These are phyloP conservation scores for Melinaea menophilus DNA, from an alignment of 2,888 invertebrate genomes.

Conservation along the genomic window DNA sequence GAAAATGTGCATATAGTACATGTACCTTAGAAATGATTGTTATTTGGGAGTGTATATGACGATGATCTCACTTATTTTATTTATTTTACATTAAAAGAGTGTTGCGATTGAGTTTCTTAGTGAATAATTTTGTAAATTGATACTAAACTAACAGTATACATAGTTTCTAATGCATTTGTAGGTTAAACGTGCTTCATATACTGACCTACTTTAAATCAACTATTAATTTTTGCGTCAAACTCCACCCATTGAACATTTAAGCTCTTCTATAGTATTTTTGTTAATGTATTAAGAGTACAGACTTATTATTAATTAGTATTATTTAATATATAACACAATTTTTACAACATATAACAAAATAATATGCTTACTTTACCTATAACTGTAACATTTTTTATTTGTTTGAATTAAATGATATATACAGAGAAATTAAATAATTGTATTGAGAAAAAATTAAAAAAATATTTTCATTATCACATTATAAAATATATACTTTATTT, in stretches of 20 bases:
- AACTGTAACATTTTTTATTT: too few relatives aligned
- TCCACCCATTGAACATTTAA: constrained; percentile 23
- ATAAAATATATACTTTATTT: too few relatives aligned
- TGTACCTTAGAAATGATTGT: not conserved
- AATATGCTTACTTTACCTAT: too few relatives aligned
- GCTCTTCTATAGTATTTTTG: constrained; percentile 7
- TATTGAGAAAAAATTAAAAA: too few relatives aligned
- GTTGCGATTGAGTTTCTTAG: not conserved
- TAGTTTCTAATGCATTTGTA: constrained; percentile 14
- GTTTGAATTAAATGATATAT: too few relatives aligned
- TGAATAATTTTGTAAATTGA: not conserved
- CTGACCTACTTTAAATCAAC: constrained; percentile 34
- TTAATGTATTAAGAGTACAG: too few relatives aligned
- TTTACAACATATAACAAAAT: too few relatives aligned
- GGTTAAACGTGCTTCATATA: constrained; percentile 17
- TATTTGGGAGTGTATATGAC: not conserved
- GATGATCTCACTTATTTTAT: not conserved
- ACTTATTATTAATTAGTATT: too few relatives aligned
- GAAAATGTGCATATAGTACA: not conserved
- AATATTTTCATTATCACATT: too few relatives aligned
- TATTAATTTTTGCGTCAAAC: constrained; percentile 25
- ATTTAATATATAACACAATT: too few relatives aligned
- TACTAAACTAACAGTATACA: not conserved
- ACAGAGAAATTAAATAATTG: too few relatives aligned
- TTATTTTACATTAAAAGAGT: not conserved